Evolutionary conservation across 92 coral and sea anemone species (phyloP), one percentile per base, ranked within the genome.

Genomic region (Palythoa grandis): DNA sequence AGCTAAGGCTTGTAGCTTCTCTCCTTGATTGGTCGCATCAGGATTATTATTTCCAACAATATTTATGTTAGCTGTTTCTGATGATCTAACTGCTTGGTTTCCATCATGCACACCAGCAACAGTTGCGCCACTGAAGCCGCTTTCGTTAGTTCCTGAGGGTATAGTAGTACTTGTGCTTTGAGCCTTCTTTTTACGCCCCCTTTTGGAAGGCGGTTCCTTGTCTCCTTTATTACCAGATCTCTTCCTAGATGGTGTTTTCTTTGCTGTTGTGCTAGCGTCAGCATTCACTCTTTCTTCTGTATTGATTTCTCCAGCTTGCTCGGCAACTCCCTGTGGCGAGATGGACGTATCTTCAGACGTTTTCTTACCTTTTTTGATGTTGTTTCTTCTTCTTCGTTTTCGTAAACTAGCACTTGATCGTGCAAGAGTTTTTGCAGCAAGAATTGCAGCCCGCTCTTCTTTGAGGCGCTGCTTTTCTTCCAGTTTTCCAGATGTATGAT

Each of bases 401-500:
- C 11, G 14, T 40, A 67, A 52, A 65, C 53, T 47, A 5, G 57
- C 74, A 80, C 74, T 68, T 65, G 85, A 80, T 47, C 63, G 85
- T 66, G 85, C 85, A 66, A 80, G 72, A 23, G 73, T 80, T 48
- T 52, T 48, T 4, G 85, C 85, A 48, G 85, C 85, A 48, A 50
- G 40, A n/a, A 80, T 50, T 8, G 85, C 85, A 65, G 72, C 85
- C 17, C 85, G 85, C 25, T 80, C 74, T 65, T 80, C 85, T 35
- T 80, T 80, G 63, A 24, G 43, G 52, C 85, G 85, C 16, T 66
- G 74, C n/a, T 68, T 65, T 66, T 80, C 85, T 19, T 80, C 85
- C n/a, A 80, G 63, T 67, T 66, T 80, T 11, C 85, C 85, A 11
- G 85, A 80, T 74, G 15, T 3, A 29, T 80, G 85, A 65, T 80